Base-by-base conservation (phyloP, 2,113 vertebrate genomes). In the Pseudopipra pipra region DNA sequence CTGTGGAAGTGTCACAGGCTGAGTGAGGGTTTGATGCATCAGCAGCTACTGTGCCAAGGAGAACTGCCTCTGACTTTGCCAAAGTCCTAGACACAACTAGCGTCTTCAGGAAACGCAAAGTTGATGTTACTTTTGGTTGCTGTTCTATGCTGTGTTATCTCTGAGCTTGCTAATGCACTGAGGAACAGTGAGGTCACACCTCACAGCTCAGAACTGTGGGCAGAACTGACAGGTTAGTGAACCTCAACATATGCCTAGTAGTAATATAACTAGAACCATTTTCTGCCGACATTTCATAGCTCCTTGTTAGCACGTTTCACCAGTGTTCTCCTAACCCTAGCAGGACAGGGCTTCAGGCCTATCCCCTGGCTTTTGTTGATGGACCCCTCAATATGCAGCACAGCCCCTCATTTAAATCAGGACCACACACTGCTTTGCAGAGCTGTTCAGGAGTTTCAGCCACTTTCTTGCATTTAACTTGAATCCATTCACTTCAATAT, bases 261-360 rank as follows among this genome's bases (percentile, higher is more conserved):
- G 61, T 46, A 85, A 84, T 33, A 11, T 35, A 81, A 92, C 73
- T 67, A 77, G 66, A 72, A 83, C 28, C 20, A 65, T 67, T 96
- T 93, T 82, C 33, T 94, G 95, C 80, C 82, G 96, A 93, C 92
- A 54, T 96, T 90, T 93, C 93, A 55, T 94, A 92, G 81, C 52
- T 73, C 75, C 83, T 95, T 72, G 61, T 72, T 72, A 94, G 84
- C 51, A 75, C 67, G 46, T 86, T 78, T 78, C 56, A 90, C 41
- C 33, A 46, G 62, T 11, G 30, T 52, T 78, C 39, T 59, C 39
- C 46, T 70, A 74, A 73, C 46, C 65, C 70, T 65, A 89, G 71
- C 44, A 73, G n/a, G 39, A 58, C 33, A 85, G 54, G 43, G 41
- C 58, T 77, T 54, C 41, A 73, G 44, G 31, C 14, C 43, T 33